These are phyloP conservation scores for Serilophus lunatus DNA, from an alignment of 2,113 vertebrate genomes.

Conservation along the genomic window DNA sequence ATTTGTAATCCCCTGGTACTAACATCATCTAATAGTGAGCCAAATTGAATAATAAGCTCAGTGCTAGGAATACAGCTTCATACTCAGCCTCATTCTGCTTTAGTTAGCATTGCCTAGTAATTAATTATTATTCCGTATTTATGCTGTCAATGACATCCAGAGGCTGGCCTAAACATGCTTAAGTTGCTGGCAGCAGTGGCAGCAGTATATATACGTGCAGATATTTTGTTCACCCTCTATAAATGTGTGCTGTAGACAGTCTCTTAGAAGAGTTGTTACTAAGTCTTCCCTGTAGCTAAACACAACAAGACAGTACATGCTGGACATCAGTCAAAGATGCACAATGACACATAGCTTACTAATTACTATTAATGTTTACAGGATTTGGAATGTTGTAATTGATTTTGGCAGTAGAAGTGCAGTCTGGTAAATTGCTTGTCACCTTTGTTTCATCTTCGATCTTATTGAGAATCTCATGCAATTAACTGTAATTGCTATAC, in stretches of 20 bases:
- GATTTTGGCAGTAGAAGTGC: slow-evolving; percentile 37
- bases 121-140: slow-evolving; percentile 19
- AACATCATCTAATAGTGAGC: not conserved
- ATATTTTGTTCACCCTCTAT: not conserved
- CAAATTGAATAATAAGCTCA: slow-evolving; percentile 14
- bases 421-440: slow-evolving; percentile 41
- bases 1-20: slow-evolving; percentile 19
- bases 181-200: not conserved
- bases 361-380: slow-evolving; percentile 36
- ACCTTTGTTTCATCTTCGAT: not conserved
- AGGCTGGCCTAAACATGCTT: not conserved
- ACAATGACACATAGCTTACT: not conserved
- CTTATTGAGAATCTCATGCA: not conserved
- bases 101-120: not conserved
- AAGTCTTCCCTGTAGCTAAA: not conserved
- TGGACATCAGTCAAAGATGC: slow-evolving; percentile 31
- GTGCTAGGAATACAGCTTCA: not conserved
- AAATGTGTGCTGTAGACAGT: not conserved
- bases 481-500: slow-evolving; percentile 39
- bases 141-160: not conserved
- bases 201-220: not conserved
- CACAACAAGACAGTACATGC: not conserved
- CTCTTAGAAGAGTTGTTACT: not conserved
- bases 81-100: not conserved
- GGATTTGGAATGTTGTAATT: slow-evolving; percentile 1